Conservation (phyloP, 2,797 vertebrate species). For the Enteromius radiatus region DNA sequence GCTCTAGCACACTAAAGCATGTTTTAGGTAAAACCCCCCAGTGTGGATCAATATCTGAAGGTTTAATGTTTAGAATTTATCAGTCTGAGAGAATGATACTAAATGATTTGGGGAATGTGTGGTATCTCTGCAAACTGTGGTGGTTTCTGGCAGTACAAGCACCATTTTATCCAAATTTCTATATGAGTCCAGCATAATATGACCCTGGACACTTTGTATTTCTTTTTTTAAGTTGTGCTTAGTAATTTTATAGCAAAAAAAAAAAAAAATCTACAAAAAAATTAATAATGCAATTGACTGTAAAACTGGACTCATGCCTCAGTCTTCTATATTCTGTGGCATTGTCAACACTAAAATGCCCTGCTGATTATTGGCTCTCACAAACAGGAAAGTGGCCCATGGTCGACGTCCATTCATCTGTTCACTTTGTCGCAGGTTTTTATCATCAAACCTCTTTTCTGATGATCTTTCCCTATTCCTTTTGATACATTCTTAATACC, state of each 20-base stretch:
- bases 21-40: constrained; percentile 4
- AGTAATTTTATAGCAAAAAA: constrained; percentile 16
- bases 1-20: constrained; percentile 38
- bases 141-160: not conserved
- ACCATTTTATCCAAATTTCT: constrained; percentile 7
- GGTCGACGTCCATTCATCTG: not conserved
- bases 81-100: constrained; percentile 12
- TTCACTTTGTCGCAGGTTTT: constrained; percentile 8
- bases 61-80: not conserved
- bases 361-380: constrained; percentile 23
- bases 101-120: not conserved
- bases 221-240: not conserved
- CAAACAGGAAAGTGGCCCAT: constrained; percentile 2
- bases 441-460: constrained; percentile 3
- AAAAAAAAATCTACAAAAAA: not conserved
- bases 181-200: constrained; percentile 21
- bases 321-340: constrained; percentile 18
- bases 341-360: constrained; percentile 19
- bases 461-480: not conserved
- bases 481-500: constrained; percentile 70
- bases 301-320: constrained; percentile 15
- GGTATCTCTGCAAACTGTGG: not conserved
- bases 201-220: not conserved
- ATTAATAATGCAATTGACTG: not conserved
- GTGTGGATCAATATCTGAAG: constrained; percentile 17